These are phyloP conservation scores for Catalaphyllia jardinei DNA, from an alignment of 64 coral and sea anemone genomes.

Conservation along the genomic window DNA sequence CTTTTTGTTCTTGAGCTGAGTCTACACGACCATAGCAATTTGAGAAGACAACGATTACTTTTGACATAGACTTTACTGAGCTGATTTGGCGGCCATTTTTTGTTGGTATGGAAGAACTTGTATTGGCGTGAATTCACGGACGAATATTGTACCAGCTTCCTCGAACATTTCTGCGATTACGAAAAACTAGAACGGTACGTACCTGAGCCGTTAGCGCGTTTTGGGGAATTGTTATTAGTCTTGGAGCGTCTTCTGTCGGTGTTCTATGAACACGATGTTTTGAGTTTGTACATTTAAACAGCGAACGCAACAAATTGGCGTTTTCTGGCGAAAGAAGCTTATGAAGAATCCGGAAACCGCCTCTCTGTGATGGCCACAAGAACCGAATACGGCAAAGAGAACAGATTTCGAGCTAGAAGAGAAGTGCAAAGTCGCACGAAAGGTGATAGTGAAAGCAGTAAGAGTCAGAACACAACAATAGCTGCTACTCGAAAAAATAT, in stretches of 20 bases:
- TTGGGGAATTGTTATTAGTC: background rate
- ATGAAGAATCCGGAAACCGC: constrained; percentile 25
- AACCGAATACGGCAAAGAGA: constrained; percentile 68
- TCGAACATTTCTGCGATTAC: background rate
- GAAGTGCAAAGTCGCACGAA: constrained; percentile 38
- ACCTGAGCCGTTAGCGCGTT: background rate
- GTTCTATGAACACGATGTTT: background rate
- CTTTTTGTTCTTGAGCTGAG: background rate
- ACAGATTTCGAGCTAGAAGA: constrained; percentile 57
- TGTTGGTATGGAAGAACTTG: background rate
- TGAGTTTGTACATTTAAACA: background rate
- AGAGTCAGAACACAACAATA: constrained; percentile 26
- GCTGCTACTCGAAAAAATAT: constrained; percentile 33
- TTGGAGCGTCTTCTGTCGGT: background rate
- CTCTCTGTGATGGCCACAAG: constrained; percentile 63
- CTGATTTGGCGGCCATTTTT: constrained; percentile 25
- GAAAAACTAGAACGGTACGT: background rate
- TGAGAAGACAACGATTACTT: background rate
- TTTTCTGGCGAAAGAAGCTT: constrained; percentile 11
- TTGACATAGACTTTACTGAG: background rate
- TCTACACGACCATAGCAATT: background rate
- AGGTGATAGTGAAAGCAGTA: constrained; percentile 17
- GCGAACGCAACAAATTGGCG: background rate
- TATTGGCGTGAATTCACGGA: constrained; percentile 30
- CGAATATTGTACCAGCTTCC: constrained; percentile 18